These are phyloP conservation scores for Philhelius pedissequus DNA, from an alignment of 2,888 invertebrate genomes.

Conservation along the genomic window DNA sequence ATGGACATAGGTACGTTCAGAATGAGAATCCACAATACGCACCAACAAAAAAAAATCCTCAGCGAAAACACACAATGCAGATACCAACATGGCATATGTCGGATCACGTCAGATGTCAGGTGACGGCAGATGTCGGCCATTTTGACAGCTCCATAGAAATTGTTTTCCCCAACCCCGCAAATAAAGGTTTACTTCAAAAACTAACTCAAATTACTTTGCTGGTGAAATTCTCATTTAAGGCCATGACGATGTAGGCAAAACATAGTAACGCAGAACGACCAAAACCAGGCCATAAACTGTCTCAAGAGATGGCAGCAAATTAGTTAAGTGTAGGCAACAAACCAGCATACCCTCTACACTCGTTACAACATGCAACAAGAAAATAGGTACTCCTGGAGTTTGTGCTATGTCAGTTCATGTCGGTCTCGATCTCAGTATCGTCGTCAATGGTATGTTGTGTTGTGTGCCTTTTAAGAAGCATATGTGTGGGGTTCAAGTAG, in stretches of 20 bases:
- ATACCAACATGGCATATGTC: no score
- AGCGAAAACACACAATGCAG: no score
- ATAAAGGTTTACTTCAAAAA: no score
- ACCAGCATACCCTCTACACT: conserved; percentile 35
- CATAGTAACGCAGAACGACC: conserved; percentile 36
- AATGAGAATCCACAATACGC: no score
- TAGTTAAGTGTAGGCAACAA: conserved; percentile 68
- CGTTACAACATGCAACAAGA: conserved; percentile 57
- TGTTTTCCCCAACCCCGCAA: no score
- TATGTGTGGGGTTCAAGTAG: conserved; percentile 63
- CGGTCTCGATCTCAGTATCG: neutral
- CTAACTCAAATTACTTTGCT: neutral
- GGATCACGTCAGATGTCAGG: no score
- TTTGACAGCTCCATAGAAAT: no score
- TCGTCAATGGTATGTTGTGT: no score
- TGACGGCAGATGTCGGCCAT: no score
- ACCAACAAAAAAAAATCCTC: no score
- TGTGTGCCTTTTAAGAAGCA: conserved; percentile 19
- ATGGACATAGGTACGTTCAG: no score
- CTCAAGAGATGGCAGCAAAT: conserved; percentile 67
- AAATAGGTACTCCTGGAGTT: conserved; percentile 55
- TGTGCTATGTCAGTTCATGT: conserved; percentile 34
- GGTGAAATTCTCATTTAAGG: neutral
- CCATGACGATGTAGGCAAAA: neutral
- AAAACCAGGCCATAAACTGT: conserved; percentile 64